Evolutionary conservation across 2,797 vertebrate species (phyloP).

Genomic region (Danio albolineatus): DNA sequence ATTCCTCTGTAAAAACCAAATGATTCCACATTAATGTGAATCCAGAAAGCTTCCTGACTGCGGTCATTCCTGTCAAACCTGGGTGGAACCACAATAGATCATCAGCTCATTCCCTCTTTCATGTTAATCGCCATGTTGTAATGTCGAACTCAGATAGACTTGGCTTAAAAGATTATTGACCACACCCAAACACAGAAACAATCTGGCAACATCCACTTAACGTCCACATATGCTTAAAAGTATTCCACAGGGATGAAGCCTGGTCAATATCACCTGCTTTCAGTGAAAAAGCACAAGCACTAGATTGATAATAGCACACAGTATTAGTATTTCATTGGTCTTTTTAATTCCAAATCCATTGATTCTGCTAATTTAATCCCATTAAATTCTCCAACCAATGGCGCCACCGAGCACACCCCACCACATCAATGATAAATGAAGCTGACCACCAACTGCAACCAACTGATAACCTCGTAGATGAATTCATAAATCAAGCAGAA

Average conservation of each 20-base stretch:
- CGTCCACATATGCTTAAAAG: conserved; percentile 2
- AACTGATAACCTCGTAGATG: neutral
- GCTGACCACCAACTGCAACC: conserved; percentile 26
- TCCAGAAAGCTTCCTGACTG: neutral
- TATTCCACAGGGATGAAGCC: neutral
- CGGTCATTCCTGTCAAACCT: conserved; percentile 1
- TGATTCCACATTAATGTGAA: neutral
- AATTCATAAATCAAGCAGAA: conserved; percentile 27
- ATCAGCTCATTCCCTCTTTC: conserved; percentile 10
- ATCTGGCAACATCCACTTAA: neutral
- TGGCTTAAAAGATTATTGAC: conserved; percentile 2
- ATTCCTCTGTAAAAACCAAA: conserved; percentile 14
- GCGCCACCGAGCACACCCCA: neutral
- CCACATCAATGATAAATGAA: neutral
- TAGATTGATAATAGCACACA: no score
- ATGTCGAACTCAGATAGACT: conserved; percentile 8
- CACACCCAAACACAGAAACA: conserved; percentile 3
- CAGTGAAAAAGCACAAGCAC: neutral
- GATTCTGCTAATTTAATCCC: neutral
- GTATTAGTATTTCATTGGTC: no score
- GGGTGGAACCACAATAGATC: conserved; percentile 22
- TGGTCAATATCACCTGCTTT: neutral
- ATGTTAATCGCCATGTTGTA: conserved; percentile 16
- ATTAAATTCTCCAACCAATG: neutral
- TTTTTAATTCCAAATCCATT: neutral